Conservation (phyloP, 2,113 vertebrate genomes). For the Pandion haliaetus region DNA sequence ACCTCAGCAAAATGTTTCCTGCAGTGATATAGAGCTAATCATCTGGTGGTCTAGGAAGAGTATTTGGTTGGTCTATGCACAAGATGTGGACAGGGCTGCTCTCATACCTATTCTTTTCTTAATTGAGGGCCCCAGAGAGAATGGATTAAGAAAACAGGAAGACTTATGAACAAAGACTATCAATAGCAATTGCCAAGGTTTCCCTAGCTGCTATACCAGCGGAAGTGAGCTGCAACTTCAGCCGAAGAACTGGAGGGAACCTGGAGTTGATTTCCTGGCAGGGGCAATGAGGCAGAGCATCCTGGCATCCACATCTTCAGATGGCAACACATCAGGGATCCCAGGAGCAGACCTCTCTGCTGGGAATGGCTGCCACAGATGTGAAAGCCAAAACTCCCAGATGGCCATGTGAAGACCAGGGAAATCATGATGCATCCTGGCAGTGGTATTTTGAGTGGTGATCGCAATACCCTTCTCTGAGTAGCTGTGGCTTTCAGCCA, state of each 20-base stretch:
- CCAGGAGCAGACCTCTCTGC: background rate
- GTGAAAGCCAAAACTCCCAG: background rate
- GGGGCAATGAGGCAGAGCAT: background rate
- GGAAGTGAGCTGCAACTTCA: background rate
- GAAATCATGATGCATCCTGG: background rate
- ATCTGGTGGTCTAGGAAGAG: background rate
- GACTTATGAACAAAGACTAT: background rate
- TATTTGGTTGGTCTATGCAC: background rate
- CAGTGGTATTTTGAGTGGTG: background rate
- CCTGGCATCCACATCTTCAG: background rate
- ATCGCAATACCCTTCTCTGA: background rate
- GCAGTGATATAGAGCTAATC: background rate
- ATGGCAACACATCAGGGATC: background rate
- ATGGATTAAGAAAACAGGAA: background rate
- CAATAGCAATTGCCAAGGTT: background rate
- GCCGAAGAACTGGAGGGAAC: background rate
- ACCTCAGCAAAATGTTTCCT: background rate
- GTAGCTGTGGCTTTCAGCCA: background rate
- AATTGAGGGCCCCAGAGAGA: background rate
- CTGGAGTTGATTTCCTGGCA: background rate
- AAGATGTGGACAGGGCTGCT: background rate
- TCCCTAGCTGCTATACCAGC: background rate
- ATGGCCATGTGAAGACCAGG: background rate
- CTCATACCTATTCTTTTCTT: background rate
- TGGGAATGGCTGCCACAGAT: background rate